Evolutionary conservation across 2,113 vertebrate genomes (phyloP).

Genomic region (Oxygymnocypris stewartii): DNA sequence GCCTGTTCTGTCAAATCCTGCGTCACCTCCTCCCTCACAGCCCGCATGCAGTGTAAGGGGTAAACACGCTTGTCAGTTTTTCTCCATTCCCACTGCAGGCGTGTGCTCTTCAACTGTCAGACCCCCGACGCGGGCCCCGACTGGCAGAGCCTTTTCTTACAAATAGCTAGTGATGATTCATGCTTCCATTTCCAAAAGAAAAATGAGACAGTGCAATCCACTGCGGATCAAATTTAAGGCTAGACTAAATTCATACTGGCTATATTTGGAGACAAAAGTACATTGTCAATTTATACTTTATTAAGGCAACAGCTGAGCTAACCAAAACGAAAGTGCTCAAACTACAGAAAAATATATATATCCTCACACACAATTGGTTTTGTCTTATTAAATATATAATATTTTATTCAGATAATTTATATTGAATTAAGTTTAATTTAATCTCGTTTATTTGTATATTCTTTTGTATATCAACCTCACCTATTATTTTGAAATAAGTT

Average conservation of each 20-base stretch:
- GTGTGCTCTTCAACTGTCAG: slow-evolving; percentile 43
- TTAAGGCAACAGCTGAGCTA: neutral
- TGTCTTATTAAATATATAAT: neutral
- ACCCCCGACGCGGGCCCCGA: neutral
- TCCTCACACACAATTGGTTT: neutral
- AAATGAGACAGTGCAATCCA: slow-evolving; percentile 20
- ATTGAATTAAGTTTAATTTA: neutral
- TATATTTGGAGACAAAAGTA: slow-evolving; percentile 24
- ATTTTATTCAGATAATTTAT: neutral
- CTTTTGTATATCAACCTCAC: neutral
- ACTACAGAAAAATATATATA: neutral
- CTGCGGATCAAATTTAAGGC: slow-evolving; percentile 18
- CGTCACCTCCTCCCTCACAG: slow-evolving; percentile 5
- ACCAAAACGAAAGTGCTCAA: neutral
- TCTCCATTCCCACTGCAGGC: slow-evolving; percentile 16
- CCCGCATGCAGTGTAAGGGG: slow-evolving; percentile 13
- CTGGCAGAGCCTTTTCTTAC: slow-evolving; percentile 8
- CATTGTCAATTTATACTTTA: neutral
- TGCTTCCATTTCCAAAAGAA: slow-evolving; percentile 28
- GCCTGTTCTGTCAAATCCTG: slow-evolving; percentile 48
- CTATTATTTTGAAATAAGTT: neutral
- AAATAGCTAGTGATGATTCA: slow-evolving; percentile 34
- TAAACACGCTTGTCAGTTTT: slow-evolving; percentile 43
- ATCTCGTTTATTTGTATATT: neutral
- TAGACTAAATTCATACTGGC: slow-evolving; percentile 12